phyloP scores from a whole-genome alignment of 1,140 invertebrate genomes.

The Drosophila pallidifrons region DNA sequence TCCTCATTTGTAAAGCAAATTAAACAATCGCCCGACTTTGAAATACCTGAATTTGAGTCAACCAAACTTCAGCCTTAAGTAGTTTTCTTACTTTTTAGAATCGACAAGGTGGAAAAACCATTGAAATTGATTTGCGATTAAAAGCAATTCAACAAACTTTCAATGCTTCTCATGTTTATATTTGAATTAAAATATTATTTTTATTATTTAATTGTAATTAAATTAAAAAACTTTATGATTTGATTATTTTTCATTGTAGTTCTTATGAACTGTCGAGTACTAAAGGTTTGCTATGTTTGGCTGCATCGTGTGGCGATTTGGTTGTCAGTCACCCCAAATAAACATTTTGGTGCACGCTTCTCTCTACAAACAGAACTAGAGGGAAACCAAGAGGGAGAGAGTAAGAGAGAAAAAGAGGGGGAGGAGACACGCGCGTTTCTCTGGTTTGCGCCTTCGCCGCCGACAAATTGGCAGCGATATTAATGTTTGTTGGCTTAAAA shows the following conservation, averaged over 20 bases:
- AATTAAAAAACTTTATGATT: no score
- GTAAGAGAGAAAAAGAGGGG: background rate
- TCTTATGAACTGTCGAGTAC: background rate
- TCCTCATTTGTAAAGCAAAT: no score
- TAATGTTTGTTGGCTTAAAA: conserved; percentile 72
- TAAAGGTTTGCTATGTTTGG: background rate
- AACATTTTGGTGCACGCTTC: conserved; percentile 40
- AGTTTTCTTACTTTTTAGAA: no score
- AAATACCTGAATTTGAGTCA: no score
- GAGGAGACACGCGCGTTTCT: conserved; percentile 37
- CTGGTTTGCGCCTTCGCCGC: conserved; percentile 53
- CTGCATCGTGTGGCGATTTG: background rate
- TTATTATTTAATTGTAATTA: no score
- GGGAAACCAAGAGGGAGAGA: background rate
- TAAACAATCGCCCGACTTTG: no score
- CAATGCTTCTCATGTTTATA: no score
- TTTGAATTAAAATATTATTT: no score
- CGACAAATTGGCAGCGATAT: conserved; percentile 72
- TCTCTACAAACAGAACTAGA: conserved; percentile 17
- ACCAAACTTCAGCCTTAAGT: no score
- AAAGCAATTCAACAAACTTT: no score
- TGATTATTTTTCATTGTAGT: background rate
- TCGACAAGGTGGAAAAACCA: no score
- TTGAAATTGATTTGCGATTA: no score
- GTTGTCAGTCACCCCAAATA: conserved; percentile 24